These are phyloP conservation scores for Amia ocellicauda DNA, from an alignment of 2,113 vertebrate genomes.

Conservation along the genomic window DNA sequence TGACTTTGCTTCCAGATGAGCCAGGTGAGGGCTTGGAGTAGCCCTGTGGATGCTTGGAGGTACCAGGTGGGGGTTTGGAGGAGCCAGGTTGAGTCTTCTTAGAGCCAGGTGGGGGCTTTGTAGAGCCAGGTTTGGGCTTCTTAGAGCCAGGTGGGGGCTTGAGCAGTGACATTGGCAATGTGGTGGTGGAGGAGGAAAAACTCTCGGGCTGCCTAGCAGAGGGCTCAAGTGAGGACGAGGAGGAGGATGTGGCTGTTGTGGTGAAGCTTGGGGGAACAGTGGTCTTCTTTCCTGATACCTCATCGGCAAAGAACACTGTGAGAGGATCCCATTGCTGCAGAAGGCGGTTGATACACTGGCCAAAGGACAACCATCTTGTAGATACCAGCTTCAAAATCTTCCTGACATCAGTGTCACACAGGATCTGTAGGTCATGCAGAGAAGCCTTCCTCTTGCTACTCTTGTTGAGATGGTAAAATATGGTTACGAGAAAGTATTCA, in stretches of 20 bases:
- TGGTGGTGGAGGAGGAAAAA: neutral
- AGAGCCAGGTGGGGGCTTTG: too few relatives aligned
- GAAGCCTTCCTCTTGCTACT: constrained; percentile 9
- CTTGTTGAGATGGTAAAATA: constrained; percentile 19
- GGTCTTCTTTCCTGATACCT: too few relatives aligned
- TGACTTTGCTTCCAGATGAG: too few relatives aligned
- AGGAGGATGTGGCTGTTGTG: too few relatives aligned
- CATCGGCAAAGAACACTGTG: constrained; percentile 5
- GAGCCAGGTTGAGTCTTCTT: neutral
- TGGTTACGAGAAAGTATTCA: constrained; percentile 8
- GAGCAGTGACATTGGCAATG: neutral
- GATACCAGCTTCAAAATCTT: constrained; percentile 8
- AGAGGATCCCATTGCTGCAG: constrained; percentile 21
- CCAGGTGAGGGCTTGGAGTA: neutral
- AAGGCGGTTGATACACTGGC: constrained; percentile 6
- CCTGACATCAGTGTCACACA: too few relatives aligned
- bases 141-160: neutral
- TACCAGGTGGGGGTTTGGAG: neutral
- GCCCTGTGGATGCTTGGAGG: constrained; percentile 1
- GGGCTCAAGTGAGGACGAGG: too few relatives aligned
- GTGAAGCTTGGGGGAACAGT: too few relatives aligned
- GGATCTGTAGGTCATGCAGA: constrained; percentile 8
- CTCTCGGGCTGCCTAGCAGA: too few relatives aligned
- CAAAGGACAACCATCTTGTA: constrained; percentile 16
- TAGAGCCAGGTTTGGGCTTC: neutral